A percentile compares a stretch with the other conserved stretches of the same genome.
These are phyloP conservation scores for Syrmaticus mikado DNA, from an alignment of 2,113 vertebrate species.

Conservation along the genomic window DNA sequence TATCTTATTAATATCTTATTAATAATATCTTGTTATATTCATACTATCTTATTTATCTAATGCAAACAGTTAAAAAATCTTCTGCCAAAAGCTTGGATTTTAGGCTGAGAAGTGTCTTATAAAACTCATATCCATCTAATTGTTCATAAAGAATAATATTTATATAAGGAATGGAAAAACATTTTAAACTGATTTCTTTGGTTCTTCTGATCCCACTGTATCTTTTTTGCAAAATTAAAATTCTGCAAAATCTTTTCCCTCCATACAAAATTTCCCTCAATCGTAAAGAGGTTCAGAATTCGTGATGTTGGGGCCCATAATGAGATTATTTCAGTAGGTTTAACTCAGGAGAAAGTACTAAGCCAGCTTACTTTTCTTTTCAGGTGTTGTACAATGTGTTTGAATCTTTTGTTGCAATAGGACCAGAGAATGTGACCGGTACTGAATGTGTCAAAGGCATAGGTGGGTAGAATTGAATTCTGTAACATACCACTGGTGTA, in stretches of 20 bases:
- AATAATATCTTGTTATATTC: background rate
- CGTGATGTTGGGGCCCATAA: background rate
- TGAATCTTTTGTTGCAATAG: conserved; percentile 89
- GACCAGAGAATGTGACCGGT: conserved; percentile 82
- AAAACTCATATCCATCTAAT: background rate
- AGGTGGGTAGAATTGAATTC: conserved; percentile 75
- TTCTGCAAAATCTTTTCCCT: background rate
- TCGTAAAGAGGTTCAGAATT: background rate
- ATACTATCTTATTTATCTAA: background rate
- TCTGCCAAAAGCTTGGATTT: background rate
- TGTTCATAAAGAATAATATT: background rate
- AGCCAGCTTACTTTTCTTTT: conserved; percentile 8
- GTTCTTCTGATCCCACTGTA: background rate
- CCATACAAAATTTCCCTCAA: background rate
- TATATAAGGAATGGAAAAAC: background rate
- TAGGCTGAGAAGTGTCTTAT: background rate
- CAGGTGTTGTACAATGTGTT: conserved; percentile 98
- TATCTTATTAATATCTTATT: background rate
- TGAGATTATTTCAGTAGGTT: background rate
- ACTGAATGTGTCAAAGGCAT: conserved; percentile 93
- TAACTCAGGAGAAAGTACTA: background rate
- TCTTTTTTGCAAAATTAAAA: background rate
- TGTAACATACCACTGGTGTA: background rate
- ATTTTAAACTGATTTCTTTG: background rate
- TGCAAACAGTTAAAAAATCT: background rate